These are phyloP conservation scores for Zophobas morio DNA, from an alignment of 1,140 invertebrate genomes.

Conservation along the genomic window DNA sequence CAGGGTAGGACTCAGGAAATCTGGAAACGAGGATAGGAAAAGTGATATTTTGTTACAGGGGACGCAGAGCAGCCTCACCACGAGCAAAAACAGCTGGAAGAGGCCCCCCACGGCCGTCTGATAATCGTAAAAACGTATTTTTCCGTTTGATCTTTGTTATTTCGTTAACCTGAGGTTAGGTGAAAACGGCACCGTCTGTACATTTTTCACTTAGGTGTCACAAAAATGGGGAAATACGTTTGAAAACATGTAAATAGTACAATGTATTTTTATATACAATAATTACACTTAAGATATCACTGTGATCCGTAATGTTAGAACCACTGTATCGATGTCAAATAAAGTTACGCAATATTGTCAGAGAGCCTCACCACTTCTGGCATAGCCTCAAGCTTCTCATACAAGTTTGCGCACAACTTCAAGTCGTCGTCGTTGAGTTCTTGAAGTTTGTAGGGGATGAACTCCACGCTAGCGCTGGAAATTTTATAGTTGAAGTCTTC, in stretches of 20 bases:
- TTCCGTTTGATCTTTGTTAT: neutral
- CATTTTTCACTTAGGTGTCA: constrained; percentile 7
- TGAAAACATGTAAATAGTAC: constrained; percentile 36
- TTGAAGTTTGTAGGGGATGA: constrained; percentile 66
- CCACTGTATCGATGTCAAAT: constrained; percentile 21
- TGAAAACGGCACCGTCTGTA: neutral
- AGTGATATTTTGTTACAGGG: constrained; percentile 51
- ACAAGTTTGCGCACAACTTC: constrained; percentile 64
- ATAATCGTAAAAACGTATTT: constrained; percentile 45
- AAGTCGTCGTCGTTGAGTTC: constrained; percentile 68
- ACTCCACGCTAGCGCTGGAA: constrained; percentile 68
- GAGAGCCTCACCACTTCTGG: constrained; percentile 70
- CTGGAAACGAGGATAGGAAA: constrained; percentile 24
- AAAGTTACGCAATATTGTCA: constrained; percentile 70
- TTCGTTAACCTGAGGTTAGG: neutral
- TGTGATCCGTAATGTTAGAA: constrained; percentile 25
- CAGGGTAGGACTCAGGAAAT: constrained; percentile 47
- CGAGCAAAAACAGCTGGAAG: constrained; percentile 59
- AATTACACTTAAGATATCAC: constrained; percentile 31
- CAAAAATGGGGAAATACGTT: constrained; percentile 40
- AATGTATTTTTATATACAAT: constrained; percentile 42
- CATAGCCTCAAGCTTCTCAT: constrained; percentile 67
- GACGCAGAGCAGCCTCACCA: constrained; percentile 58
- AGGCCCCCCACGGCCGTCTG: constrained; percentile 55
- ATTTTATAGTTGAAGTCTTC: constrained; percentile 69